Evolutionary conservation across 2,797 vertebrate genomes (phyloP).

Genomic region (Leptodactylus fallax): DNA sequence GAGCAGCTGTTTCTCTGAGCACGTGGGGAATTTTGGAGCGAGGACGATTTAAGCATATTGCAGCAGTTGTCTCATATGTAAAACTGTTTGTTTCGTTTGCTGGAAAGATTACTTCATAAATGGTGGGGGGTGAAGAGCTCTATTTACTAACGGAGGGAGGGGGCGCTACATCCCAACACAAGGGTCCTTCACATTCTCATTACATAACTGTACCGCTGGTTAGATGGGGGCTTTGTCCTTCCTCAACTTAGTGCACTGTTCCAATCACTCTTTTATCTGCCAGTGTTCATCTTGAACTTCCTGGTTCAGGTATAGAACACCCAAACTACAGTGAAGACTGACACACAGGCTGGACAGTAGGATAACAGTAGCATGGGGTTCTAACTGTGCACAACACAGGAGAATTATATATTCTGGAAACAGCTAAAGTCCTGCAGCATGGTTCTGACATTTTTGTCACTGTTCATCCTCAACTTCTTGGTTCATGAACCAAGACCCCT

Average conservation of each 20-base stretch:
- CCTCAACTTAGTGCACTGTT: background rate
- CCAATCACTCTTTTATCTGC: background rate
- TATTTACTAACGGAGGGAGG: background rate
- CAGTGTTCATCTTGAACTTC: background rate
- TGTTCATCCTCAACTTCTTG: too few species aligned
- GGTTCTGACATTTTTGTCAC: too few species aligned
- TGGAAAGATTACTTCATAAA: constrained; percentile 34
- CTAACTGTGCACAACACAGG: background rate
- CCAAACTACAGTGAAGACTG: background rate
- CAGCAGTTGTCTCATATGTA: constrained; percentile 31
- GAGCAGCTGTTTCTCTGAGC: constrained; percentile 34
- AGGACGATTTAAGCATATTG: constrained; percentile 31
- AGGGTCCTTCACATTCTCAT: background rate
- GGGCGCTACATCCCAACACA: background rate
- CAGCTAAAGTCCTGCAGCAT: too few species aligned
- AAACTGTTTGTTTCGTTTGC: constrained; percentile 36
- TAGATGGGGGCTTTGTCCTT: background rate
- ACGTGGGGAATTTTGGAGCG: constrained; percentile 26
- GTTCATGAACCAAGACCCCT: too few species aligned
- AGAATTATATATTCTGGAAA: too few species aligned
- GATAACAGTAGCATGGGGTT: background rate
- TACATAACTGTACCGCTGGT: background rate
- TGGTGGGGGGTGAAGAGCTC: constrained; percentile 12
- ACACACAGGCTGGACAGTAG: background rate
- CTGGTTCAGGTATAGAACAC: background rate